Evolutionary conservation across 2,888 invertebrate genomes (phyloP), one percentile per base, ranked within the genome.

Genomic region (Platynereis dumerilii): DNA sequence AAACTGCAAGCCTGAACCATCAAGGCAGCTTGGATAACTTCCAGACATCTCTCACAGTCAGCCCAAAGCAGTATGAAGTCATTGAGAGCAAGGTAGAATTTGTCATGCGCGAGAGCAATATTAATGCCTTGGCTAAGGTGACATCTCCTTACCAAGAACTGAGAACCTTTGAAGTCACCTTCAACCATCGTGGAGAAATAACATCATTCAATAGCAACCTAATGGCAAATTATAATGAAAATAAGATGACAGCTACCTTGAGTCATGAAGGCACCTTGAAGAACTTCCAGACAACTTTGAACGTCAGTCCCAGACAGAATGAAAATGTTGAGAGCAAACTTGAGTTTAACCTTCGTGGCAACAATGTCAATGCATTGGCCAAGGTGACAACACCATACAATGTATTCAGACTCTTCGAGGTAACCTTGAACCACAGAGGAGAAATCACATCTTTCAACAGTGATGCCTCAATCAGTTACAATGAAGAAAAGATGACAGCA

Each of bases 1-100:
- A 34, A 12, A 34, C 34, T 7, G 34, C 34, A 5, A 34, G 12
- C 34, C 34, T 34, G 34, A 5, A 34, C n/a, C 66, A 66, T 26
- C 22, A 58, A 7, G 66, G 66, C 20, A 22, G 27, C 17, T 53
- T 53, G 22, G 22, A 26, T 24, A 54, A 66, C 62, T 56, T 64
- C 56, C 28, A 55, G 28, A 64, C 56, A 39, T 54, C 48, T 22
- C 24, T 45, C 22, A 39, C 12, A 20, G 10, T 63, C 34, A 28
- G n/a, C 54, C 27, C 44, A 20, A 44, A 42, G 12, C 5, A 12
- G 34, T 7, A 34, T 34, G 34, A 34, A 5, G 20, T 17, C 28
- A 24, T 28, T 15, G 44, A 42, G 7, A 34, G 34, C 12, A 34
- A 34, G 12, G 34, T 34, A 7, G 34, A 34, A 34, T 34, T 34